Base-by-base conservation (phyloP, 2,888 invertebrate genomes). In the Listrodromus nycthemerus region DNA sequence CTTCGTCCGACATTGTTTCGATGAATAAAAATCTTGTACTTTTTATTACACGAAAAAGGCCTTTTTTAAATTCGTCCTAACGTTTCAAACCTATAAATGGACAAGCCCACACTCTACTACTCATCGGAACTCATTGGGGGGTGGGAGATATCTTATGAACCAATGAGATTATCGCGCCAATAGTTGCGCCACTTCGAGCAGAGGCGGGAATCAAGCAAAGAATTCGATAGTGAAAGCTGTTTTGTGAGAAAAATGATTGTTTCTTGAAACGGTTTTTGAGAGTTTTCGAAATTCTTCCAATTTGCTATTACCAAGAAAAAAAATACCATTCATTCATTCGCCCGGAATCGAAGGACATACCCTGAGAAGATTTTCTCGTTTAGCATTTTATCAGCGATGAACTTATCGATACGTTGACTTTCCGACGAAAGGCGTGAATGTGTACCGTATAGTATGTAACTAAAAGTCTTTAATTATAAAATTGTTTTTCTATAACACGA, bases 1-100 rank as follows among this genome's bases (percentile, higher is more conserved):
- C 13, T 33, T 37, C 21, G 13, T 19, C 24, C 50, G 69, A 3
- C 69, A 69, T 69, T 69, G 50, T 69, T 69, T 16, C 27, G 24
- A 24, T 67, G 2, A 8, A 16, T 24, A 24, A 21, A 10, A 16
- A 13, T 27, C 3, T 41, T 16, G 0, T 2, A n/a, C 7, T n/a
- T 24, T n/a, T 30, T n/a, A 30, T 30, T n/a, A 30, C 30, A 30
- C 30, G n/a, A 30, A 0, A 30, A 30, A 6, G 19, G 19, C 19
- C 8, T 52, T 52, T n/a, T 16, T 27, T 30, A 30, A 61, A 8
- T 58, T 30, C 27, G 4, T 61, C 10, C 1, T 6, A 61, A 61
- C 27, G 16, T 58, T 3, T 24, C 1, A 16, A 61, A 61, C 27
- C 27, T 58, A 10, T 24, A 13, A 55, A 10, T 21, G 24, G n/a